These are phyloP conservation scores for Lasioglossum vierecki DNA, from an alignment of 2,888 invertebrate species.

Conservation along the genomic window DNA sequence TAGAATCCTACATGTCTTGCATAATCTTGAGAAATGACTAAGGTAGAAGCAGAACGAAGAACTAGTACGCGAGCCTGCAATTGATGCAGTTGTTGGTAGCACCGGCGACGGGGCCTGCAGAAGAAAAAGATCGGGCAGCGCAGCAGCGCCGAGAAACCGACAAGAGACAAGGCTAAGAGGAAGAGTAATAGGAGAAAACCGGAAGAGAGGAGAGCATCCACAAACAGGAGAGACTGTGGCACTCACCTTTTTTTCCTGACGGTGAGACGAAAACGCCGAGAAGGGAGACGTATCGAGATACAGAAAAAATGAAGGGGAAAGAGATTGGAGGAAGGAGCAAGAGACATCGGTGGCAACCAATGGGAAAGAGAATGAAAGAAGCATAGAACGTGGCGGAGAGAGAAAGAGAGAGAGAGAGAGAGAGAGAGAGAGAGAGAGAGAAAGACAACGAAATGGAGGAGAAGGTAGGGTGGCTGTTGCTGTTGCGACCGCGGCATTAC, in stretches of 20 bases:
- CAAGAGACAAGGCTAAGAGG: slow-evolving; percentile 46
- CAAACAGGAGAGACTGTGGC: slow-evolving; percentile 27
- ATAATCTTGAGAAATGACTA: neutral
- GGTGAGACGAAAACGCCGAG: slow-evolving; percentile 29
- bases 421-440: neutral
- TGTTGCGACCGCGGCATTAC: slow-evolving; percentile 83
- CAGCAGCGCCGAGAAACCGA: slow-evolving; percentile 64
- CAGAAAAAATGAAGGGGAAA: slow-evolving; percentile 24
- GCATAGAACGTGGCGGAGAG: neutral
- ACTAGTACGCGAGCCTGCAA: slow-evolving; percentile 71
- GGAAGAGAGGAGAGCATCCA: slow-evolving; percentile 38
- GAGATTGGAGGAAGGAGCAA: slow-evolving; percentile 52
- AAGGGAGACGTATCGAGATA: slow-evolving; percentile 41
- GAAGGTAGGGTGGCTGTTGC: slow-evolving; percentile 78
- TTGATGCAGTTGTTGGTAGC: slow-evolving; percentile 78
- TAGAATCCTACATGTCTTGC: neutral
- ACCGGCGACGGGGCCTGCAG: slow-evolving; percentile 73
- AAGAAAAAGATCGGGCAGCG: slow-evolving; percentile 76
- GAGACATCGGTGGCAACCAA: slow-evolving; percentile 49
- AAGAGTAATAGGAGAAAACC: slow-evolving; percentile 18
- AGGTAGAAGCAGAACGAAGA: slow-evolving; percentile 37
- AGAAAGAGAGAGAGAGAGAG: neutral
- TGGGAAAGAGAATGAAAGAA: slow-evolving; percentile 48
- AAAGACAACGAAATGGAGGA: slow-evolving; percentile 55
- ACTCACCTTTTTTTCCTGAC: slow-evolving; percentile 43